Base-by-base conservation (phyloP, 2,797 vertebrate genomes). In the Galagoides demidoff region DNA sequence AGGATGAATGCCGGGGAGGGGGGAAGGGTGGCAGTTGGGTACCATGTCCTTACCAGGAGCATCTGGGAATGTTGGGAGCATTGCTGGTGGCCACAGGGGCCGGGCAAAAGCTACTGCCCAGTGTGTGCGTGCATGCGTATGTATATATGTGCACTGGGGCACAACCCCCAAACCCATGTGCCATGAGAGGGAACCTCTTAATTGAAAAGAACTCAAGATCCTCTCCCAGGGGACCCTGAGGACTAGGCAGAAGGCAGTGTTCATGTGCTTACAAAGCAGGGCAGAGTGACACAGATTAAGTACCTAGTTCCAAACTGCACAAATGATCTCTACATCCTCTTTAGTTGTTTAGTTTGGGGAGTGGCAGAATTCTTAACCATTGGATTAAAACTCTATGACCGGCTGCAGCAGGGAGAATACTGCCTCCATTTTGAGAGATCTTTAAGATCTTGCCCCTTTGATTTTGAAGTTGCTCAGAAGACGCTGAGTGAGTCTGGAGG, bases 401-500 rank as follows among this genome's bases (percentile, higher is more conserved):
- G 78, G 45, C 55, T 34, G 1, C 20, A 25, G 45, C 39, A 61
- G 8, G 34, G 66, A 52, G 23, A 49, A 68, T 5, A 79, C 13
- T 13, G 9, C 19, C 17, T 78, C 68, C 9, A 27, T 55, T 90
- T 49, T 52, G 49, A 86, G 29, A 59, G 43, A 78, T n/a, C 79
- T 83, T 64, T 45, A 81, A 85, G 22, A 88, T 89, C 73, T 87
- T 64, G 57, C 7, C 25, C 16, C 29, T 73, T 87, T n/a, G 31
- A 77, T 52, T 93, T 64, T 92, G 39, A 79, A 90, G 64, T 23
- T 55, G 63, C 31, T 63, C 27, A 82, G 34, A 64, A 70, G 57
- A 89, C 22, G 12, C n/a, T 2, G 27, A n/a, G 77, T 20, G 27
- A 84, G 34, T 23, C 39, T 19, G 4, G 23, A 74, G 37, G 52